Percentiles rank a stretch among this genome's conserved stretches.
Conservation (phyloP, 2,113 vertebrate genomes). For the Asarcornis scutulata region DNA sequence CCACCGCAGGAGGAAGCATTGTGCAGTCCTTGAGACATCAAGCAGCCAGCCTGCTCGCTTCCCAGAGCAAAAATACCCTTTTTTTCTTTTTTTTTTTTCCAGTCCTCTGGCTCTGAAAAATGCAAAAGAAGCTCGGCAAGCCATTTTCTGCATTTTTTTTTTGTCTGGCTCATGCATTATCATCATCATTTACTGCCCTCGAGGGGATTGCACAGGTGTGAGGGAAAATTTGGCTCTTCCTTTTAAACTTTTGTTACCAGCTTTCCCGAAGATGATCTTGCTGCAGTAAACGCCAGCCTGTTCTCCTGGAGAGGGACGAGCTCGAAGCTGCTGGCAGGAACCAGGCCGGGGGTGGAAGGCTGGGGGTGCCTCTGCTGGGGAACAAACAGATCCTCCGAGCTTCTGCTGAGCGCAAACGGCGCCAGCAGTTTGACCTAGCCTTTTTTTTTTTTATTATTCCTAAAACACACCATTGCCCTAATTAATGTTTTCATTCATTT, state of each 20-base stretch:
- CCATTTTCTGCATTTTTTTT: constrained; percentile 27
- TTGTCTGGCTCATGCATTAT: constrained; percentile 49
- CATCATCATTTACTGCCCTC: constrained; percentile 62
- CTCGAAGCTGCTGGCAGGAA: background rate
- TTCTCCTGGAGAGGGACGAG: constrained; percentile 28
- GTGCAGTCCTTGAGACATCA: constrained; percentile 11
- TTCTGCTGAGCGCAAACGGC: background rate
- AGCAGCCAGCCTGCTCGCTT: background rate
- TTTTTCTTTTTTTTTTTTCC: background rate
- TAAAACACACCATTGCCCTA: constrained; percentile 15
- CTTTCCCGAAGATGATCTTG: constrained; percentile 33
- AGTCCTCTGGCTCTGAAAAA: constrained; percentile 56
- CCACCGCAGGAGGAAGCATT: background rate
- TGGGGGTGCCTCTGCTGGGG: constrained; percentile 24
- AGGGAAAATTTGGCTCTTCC: constrained; percentile 62
- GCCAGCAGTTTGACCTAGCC: constrained; percentile 13
- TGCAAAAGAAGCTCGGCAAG: constrained; percentile 45
- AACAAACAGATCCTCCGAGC: constrained; percentile 29
- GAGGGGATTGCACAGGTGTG: constrained; percentile 59
- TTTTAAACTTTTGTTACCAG: constrained; percentile 59
- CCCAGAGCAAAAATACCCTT: background rate
- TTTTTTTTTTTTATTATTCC: background rate
- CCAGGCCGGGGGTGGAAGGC: constrained; percentile 18
- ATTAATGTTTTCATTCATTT: constrained; percentile 57
- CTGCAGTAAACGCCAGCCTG: constrained; percentile 35